Evolutionary conservation across 37 sponge, comb jelly and placozoan species (phyloP), one percentile per base, ranked within the genome.

Genomic region (Chondrilla cf. caribensis): DNA sequence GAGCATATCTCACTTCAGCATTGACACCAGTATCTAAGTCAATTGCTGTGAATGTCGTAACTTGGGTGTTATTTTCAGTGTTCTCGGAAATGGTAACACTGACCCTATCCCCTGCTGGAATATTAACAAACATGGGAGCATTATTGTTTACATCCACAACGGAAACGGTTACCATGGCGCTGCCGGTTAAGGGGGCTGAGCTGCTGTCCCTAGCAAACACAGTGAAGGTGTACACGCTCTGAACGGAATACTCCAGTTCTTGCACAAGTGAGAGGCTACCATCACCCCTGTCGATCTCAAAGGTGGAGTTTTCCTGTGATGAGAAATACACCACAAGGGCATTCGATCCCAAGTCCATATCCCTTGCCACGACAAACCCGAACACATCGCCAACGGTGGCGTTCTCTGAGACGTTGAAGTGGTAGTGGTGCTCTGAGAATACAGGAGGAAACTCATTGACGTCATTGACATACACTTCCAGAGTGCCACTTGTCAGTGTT

Each of bases 381-480:
- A 80, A 35, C 40, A 59, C 39, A 58, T 19, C 40, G 0, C 58
- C 73, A 65, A 84, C 32, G 19, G 51, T 17, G 25, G 78, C 58
- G 40, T 8, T n/a, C 3, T 55, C 64, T 22, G 82, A 60, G 24
- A 86, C 68, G 18, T 60, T 79, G 33, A 51, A 24, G 4, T 67
- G n/a, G 33, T 60, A 85, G 29, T 42, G 47, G 0, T 57, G 75
- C 0, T n/a, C 32, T 26, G 43, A 2, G 28, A 92, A 78, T 9
- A 41, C 64, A 0, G 96, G 96, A 9, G 80, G 2, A 41, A 85
- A 77, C 38, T 93, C 91, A 44, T 95, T 95, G 43, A 90, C 84
- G 77, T 95, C 93, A 26, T 79, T 75, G 3, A 95, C 82, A 5
- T 64, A 58, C 22, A 95, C 70, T 2, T 73, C 44, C 2, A 73